These are phyloP conservation scores for Antedon bifida DNA, from an alignment of 35 echinoderm and acorn worm species.

Conservation along the genomic window DNA sequence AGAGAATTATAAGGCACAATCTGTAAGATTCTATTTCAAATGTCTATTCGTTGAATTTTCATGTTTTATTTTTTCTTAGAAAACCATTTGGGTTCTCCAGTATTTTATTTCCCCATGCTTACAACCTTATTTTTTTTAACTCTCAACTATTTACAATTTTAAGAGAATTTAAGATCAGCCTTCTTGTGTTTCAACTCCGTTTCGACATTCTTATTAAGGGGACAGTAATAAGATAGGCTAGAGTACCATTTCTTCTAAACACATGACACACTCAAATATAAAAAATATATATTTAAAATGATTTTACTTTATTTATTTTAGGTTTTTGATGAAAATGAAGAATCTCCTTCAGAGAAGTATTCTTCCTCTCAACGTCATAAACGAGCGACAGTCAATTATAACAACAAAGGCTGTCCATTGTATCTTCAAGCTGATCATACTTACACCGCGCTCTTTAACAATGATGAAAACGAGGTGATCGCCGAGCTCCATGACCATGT, in stretches of 20 bases:
- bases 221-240: too few relatives aligned
- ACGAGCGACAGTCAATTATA: neutral
- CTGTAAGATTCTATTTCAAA: neutral
- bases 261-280: too few relatives aligned
- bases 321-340: constrained; percentile 20
- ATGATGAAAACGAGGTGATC: constrained; percentile 48
- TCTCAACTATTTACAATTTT: neutral
- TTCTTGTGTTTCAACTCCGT: too few relatives aligned
- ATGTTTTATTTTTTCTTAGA: too few relatives aligned
- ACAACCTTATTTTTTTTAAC: neutral
- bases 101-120: neutral
- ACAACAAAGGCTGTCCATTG: constrained; percentile 43
- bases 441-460: constrained; percentile 37
- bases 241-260: too few relatives aligned
- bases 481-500: constrained; percentile 54
- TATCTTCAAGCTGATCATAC: constrained; percentile 85
- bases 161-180: too few relatives aligned
- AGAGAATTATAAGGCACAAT: neutral
- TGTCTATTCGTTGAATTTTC: neutral
- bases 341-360: constrained; percentile 44
- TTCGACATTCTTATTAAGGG: too few relatives aligned
- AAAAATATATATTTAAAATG: too few relatives aligned
- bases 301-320: neutral
- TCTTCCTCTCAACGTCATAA: constrained; percentile 10
- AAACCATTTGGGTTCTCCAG: too few relatives aligned